A percentile compares a stretch with the other conserved stretches of the same genome.
phyloP scores from a whole-genome alignment of 2,888 invertebrate species.

The Patella depressa region DNA sequence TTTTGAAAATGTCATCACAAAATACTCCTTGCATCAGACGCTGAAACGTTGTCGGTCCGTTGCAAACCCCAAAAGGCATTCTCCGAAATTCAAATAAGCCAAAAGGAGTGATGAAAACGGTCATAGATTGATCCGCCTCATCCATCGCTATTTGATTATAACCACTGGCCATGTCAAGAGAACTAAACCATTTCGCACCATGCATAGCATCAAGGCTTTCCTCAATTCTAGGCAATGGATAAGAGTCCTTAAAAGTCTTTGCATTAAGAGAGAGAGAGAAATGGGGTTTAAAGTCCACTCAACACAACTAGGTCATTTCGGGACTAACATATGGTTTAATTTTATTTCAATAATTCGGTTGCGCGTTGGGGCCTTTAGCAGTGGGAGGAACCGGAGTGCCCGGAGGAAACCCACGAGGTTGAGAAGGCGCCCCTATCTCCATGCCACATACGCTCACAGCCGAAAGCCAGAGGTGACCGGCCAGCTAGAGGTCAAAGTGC shows the following conservation, averaged over 20 bases:
- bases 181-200: constrained; percentile 14
- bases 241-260: constrained; percentile 20
- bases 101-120: constrained; percentile 26
- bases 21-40: constrained; percentile 27
- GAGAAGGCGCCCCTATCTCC: too few species aligned
- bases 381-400: too few species aligned
- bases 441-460: too few species aligned
- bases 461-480: too few species aligned
- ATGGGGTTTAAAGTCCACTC: too few species aligned
- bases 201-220: constrained; percentile 25
- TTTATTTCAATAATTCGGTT: too few species aligned
- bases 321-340: too few species aligned
- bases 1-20: constrained; percentile 16
- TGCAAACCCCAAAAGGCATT: constrained; percentile 29
- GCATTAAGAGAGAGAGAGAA: too few species aligned
- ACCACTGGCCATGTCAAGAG: constrained; percentile 20
- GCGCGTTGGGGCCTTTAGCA: too few species aligned
- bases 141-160: constrained; percentile 25
- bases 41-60: constrained; percentile 23
- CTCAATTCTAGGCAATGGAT: constrained; percentile 25
- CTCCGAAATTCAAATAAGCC: constrained; percentile 30
- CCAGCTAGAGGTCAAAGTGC: too few species aligned
- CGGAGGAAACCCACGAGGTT: too few species aligned
- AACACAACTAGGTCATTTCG: too few species aligned
- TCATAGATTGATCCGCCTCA: constrained; percentile 17